These are phyloP conservation scores for Rhaphigaster nebulosa DNA, from an alignment of 2,888 invertebrate genomes.

Conservation along the genomic window DNA sequence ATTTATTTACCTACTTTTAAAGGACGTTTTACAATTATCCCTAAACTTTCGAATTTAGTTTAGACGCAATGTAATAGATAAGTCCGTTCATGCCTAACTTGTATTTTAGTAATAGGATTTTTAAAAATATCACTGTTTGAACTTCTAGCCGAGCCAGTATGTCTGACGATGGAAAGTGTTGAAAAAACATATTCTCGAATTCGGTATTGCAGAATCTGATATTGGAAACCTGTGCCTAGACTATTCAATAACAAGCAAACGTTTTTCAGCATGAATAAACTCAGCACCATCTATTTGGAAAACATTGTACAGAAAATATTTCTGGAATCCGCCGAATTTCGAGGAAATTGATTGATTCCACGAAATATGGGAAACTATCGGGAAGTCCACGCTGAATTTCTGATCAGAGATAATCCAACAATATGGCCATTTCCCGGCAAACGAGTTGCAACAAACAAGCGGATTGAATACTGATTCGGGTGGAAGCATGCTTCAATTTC, in stretches of 20 bases:
- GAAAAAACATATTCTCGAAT: not conserved
- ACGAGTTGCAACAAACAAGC: not conserved
- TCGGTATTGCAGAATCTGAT: not conserved
- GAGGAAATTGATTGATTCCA: not conserved
- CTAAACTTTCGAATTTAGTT: no score
- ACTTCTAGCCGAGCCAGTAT: no score
- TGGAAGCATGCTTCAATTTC: not conserved
- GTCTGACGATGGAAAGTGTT: not conserved
- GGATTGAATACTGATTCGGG: not conserved
- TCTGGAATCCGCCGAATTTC: not conserved
- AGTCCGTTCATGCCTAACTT: no score
- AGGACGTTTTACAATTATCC: no score
- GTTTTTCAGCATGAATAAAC: not conserved
- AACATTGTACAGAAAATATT: not conserved
- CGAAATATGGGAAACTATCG: not conserved
- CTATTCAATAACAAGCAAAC: not conserved
- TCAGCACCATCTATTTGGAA: not conserved
- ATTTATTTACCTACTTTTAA: no score
- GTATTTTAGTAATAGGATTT: no score
- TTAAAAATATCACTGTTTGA: no score
- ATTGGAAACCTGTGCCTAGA: not conserved
- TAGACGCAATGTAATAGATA: no score
- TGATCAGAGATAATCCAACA: conserved; percentile 3
- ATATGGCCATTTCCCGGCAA: not conserved
- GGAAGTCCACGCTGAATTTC: not conserved